Evolutionary conservation across 2,113 vertebrate species (phyloP), one percentile per base, ranked within the genome.

Genomic region (Alosa alosa): DNA sequence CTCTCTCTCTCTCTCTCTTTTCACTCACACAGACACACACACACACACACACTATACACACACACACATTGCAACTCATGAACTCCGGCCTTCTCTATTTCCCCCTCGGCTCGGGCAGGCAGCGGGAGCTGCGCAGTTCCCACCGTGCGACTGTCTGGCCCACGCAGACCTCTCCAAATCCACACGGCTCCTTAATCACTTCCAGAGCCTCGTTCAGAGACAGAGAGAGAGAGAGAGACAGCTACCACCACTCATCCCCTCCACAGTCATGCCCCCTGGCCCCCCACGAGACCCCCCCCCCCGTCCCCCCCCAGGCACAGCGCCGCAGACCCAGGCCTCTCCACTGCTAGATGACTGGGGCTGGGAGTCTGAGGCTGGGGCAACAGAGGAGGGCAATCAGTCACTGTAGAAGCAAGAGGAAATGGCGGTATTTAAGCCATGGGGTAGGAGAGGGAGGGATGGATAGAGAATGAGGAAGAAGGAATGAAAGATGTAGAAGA

Each of bases 121-220:
- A 85, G 90, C 89, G 93, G 93, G 85, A 91, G 89, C 91, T 86
- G 84, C 81, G 83, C 64, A 86, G 89, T 94, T 95, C 95, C 93
- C 94, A 94, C 92, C 94, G 93, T 90, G 91, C 22, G 50, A 52
- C 92, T 90, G 89, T 89, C 89, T 90, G 78, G 39, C 17, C 90
- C 84, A 88, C 89, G 64, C 64, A n/a, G n/a, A n/a, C 64, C 64
- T 68, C 64, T 25, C 64, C 64, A 68, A 68, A 68, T 68, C 93
- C 93, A 91, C 93, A 92, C 92, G 86, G 90, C 88, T 92, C 95
- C 94, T 93, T 95, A 95, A 96, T 95, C 92, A 94, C 92, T 94
- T 94, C 93, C 95, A 95, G 95, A 95, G 92, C 89, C 25, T 85
- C 87, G 89, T 88, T 91, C 91, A 91, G 93, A 92, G 91, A 91